Evolutionary conservation across 2,797 vertebrate species (phyloP).

Genomic region (Fringilla coelebs): DNA sequence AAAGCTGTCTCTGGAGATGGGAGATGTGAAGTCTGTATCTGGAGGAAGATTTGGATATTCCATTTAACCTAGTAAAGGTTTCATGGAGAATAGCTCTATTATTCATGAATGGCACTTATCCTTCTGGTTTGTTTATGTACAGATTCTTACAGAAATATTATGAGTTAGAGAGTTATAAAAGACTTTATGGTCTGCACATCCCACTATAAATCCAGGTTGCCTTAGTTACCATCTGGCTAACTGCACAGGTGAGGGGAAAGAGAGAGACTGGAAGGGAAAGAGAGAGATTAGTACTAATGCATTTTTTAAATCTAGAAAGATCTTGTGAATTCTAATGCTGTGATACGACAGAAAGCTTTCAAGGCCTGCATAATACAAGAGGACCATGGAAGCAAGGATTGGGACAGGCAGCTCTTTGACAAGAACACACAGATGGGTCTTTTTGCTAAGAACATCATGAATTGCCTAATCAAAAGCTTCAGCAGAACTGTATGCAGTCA

Average conservation of each 20-base stretch:
- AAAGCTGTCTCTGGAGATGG: background rate
- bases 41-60: background rate
- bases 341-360: background rate
- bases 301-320: background rate
- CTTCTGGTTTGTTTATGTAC: background rate
- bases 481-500: background rate
- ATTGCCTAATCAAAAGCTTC: background rate
- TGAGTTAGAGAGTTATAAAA: constrained; percentile 3
- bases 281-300: background rate
- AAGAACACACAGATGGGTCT: background rate
- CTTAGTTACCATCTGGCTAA: constrained; percentile 48
- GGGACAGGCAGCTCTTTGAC: background rate
- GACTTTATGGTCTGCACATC: background rate
- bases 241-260: constrained; percentile 4
- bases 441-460: background rate
- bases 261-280: background rate
- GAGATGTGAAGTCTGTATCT: background rate
- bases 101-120: background rate
- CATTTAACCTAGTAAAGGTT: background rate
- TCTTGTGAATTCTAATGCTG: background rate
- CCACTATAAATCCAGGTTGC: background rate
- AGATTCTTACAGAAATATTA: background rate
- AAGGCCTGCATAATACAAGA: background rate
- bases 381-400: background rate
- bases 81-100: background rate